Conservation (phyloP, 2,113 vertebrate species). For the Varanus komodoensis region DNA sequence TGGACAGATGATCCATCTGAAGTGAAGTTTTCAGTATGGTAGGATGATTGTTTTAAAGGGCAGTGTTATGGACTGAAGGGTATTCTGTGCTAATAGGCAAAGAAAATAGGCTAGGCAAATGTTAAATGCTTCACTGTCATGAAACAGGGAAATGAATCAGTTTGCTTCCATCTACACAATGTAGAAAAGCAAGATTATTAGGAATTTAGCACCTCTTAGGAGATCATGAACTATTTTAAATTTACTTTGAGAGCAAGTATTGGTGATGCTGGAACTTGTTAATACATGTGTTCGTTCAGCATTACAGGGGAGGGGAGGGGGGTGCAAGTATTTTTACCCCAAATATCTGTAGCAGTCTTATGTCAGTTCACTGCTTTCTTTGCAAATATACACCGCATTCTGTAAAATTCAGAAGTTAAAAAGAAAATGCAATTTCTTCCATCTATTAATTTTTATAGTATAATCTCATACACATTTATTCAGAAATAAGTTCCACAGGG, state of each 20-base stretch:
- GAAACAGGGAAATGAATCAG: neutral
- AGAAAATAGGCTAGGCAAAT: slow-evolving; percentile 1
- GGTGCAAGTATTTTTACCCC: no score
- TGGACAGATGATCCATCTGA: neutral
- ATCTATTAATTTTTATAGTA: neutral
- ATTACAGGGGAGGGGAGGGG: neutral
- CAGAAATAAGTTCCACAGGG: neutral
- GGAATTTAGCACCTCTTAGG: neutral
- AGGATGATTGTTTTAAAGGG: neutral
- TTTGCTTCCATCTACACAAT: neutral
- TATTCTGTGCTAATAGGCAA: neutral
- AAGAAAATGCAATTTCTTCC: neutral
- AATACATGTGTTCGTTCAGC: neutral
- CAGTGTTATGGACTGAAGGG: neutral
- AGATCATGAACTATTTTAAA: neutral
- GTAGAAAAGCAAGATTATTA: neutral
- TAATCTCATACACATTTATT: neutral
- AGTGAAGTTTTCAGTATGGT: neutral
- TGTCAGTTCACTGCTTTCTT: neutral
- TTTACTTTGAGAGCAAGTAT: neutral
- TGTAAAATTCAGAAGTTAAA: neutral
- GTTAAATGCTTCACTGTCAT: neutral
- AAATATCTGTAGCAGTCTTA: neutral
- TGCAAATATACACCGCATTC: neutral
- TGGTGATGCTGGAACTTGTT: neutral